Base-by-base conservation (phyloP, 2,113 vertebrate species). In the Formicarius rufipectus region DNA sequence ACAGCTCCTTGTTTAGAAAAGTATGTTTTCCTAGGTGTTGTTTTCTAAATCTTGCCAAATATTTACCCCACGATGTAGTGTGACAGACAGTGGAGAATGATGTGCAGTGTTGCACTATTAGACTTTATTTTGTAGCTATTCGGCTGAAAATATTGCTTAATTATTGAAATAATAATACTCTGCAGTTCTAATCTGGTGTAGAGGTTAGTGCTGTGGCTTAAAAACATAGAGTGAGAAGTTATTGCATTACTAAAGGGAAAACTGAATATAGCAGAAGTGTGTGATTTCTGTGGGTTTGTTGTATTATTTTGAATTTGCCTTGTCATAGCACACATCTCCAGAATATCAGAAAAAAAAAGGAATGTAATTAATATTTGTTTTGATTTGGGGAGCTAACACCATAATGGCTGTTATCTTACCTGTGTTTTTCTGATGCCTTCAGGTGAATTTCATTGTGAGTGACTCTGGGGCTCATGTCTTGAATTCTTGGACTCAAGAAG, bases 371-470 rank as follows among this genome's bases (percentile, higher is more conserved):
- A 2, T n/a, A 7, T 40, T 55, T 33, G 19, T 31, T 39, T 60
- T 35, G 16, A 21, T 77, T 74, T 84, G 24, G 22, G 30, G 14
- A 52, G 71, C 12, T 52, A 55, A 30, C 28, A 42, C 5, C 3
- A 1, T 47, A 42, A 31, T 27, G n/a, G 6, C 68, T 64, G 3
- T n/a, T 66, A 15, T 0, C 15, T 93, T 90, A 49, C 42, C 27
- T 49, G 28, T 89, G 37, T 18, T 71, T 92, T 96, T 96, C 31
- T 86, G 52, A 49, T 95, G 56, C 13, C 96, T 88, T 45, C 90
- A 99, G 99, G 97, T 99, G 55, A 99, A 99, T 97, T 99, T 99
- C 97, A 99, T 99, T 81, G 99, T 99, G 62, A 99, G 99, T 94
- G 99, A 99, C 95, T 99, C 99, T 59, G 99, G 99, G 90, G 99